phyloP scores from a whole-genome alignment of 2,113 vertebrate species.

The Elgaria multicarinata region DNA sequence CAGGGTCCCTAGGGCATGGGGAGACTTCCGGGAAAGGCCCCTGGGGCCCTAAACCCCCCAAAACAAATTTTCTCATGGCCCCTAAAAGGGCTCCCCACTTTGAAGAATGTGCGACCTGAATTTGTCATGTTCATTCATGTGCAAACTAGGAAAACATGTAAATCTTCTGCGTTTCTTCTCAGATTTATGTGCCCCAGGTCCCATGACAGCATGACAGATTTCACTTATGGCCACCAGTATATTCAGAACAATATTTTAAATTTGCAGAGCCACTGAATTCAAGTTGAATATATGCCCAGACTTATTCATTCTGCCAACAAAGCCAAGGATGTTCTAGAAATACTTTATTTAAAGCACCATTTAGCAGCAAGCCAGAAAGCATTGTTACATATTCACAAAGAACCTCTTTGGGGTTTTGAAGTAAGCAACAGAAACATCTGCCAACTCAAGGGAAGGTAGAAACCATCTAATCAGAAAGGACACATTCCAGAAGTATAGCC shows the following conservation, averaged over 20 bases:
- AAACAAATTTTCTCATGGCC: too few relatives aligned
- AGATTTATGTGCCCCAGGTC: background rate
- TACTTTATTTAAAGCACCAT: background rate
- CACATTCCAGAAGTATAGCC: background rate
- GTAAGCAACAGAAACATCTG: slow-evolving; percentile 6
- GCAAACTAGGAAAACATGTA: background rate
- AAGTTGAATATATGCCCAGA: background rate
- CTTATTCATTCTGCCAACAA: background rate
- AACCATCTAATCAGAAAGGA: background rate
- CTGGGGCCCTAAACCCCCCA: too few relatives aligned
- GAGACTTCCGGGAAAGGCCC: too few relatives aligned
- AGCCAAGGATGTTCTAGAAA: background rate
- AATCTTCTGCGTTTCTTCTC: background rate
- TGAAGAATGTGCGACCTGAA: too few relatives aligned
- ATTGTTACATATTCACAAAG: slow-evolving; percentile 2
- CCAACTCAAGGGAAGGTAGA: background rate
- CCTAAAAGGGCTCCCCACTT: too few relatives aligned
- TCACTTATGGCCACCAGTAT: background rate
- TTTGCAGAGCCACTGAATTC: background rate
- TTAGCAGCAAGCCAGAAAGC: background rate
- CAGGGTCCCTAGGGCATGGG: too few relatives aligned
- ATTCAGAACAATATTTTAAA: background rate
- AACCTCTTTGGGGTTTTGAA: background rate
- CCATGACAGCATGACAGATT: background rate
- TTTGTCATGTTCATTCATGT: background rate